These are phyloP conservation scores for Mesorhabditis spiculigera DNA, from an alignment of 2,888 invertebrate genomes.

Conservation along the genomic window DNA sequence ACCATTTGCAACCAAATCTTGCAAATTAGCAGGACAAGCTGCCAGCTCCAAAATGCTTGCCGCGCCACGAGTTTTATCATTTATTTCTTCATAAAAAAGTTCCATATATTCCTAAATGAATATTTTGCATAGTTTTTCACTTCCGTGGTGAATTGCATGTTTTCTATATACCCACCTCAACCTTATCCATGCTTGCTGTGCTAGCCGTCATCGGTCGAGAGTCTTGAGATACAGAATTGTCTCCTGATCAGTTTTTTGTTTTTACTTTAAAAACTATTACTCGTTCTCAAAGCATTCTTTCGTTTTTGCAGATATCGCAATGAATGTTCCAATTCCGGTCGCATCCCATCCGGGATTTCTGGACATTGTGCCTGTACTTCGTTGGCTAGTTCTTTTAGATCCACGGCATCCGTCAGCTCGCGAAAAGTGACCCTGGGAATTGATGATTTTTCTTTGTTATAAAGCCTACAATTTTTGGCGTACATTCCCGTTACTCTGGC, in stretches of 20 bases:
- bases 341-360: constrained; percentile 75
- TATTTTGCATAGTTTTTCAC: neutral
- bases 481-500: constrained; percentile 75
- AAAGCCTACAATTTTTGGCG: constrained; percentile 48
- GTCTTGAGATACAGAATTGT: constrained; percentile 31
- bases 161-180: constrained; percentile 25
- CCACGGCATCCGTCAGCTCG: constrained; percentile 62
- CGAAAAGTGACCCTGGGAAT: neutral
- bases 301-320: constrained; percentile 79
- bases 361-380: constrained; percentile 79
- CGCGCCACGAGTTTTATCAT: constrained; percentile 83
- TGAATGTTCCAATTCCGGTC: constrained; percentile 80
- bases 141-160: neutral
- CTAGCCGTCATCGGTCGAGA: constrained; percentile 15
- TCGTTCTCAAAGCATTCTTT: constrained; percentile 3
- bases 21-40: constrained; percentile 86
- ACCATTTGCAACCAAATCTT: constrained; percentile 90
- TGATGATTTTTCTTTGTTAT: constrained; percentile 10
- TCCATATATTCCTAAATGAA: constrained; percentile 84
- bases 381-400: constrained; percentile 75
- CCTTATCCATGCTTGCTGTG: constrained; percentile 29
- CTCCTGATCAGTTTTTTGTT: constrained; percentile 18
- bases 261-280: neutral
- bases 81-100: constrained; percentile 82
- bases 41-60: constrained; percentile 85